Conservation (phyloP, 2,113 vertebrate species). For the Alosa alosa region DNA sequence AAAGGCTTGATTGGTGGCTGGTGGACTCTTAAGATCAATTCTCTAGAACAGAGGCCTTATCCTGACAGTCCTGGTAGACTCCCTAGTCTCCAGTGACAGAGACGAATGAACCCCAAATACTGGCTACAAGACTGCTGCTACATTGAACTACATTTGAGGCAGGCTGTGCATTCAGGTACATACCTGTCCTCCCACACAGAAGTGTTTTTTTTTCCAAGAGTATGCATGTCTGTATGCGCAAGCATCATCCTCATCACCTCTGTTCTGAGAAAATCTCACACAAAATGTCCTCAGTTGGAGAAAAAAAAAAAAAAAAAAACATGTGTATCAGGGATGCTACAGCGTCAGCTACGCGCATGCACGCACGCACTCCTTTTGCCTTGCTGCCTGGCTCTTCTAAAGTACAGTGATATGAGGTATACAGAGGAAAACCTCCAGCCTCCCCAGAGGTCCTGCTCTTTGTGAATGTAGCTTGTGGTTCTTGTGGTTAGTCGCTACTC, state of each 20-base stretch:
- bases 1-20: slow-evolving; percentile 16
- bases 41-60: background rate
- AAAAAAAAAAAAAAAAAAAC: slow-evolving; percentile 35
- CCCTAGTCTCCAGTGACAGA: background rate
- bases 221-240: background rate
- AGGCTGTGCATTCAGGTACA: background rate
- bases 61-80: background rate
- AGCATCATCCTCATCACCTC: background rate
- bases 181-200: background rate
- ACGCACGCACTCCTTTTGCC: slow-evolving; percentile 46
- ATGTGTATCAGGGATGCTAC: slow-evolving; percentile 52
- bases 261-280: slow-evolving; percentile 26
- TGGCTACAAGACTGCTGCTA: background rate
- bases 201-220: background rate
- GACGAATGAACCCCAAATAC: background rate
- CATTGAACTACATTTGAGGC: background rate
- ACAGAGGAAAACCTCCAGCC: slow-evolving; percentile 53
- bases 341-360: slow-evolving; percentile 64
- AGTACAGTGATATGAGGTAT: slow-evolving; percentile 74
- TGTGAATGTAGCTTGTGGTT: slow-evolving; percentile 4
- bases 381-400: slow-evolving; percentile 54
- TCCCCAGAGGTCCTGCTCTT: background rate
- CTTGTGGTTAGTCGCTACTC: background rate
- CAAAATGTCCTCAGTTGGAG: slow-evolving; percentile 50
- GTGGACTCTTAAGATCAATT: slow-evolving; percentile 6